phyloP scores from a whole-genome alignment of 2,888 invertebrate species.

The Diaphora mendica region DNA sequence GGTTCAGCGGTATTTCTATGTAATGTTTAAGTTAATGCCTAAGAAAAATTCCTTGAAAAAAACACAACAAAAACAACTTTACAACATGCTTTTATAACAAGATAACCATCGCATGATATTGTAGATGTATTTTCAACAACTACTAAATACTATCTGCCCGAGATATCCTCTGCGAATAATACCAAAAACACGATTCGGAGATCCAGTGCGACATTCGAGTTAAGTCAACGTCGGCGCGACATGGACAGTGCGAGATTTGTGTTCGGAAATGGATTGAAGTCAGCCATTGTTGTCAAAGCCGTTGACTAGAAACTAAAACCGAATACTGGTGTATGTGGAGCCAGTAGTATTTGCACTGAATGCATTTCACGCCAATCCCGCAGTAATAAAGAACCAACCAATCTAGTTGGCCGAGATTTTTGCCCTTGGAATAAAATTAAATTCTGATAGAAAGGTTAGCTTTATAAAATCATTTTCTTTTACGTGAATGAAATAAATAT shows the following conservation, averaged over 20 bases:
- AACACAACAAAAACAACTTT: not conserved
- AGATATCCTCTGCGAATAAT: constrained; percentile 64
- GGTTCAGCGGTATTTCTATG: no score
- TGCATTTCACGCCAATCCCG: constrained; percentile 50
- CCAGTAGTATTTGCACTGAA: constrained; percentile 55
- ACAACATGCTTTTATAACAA: not conserved
- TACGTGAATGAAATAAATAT: not conserved
- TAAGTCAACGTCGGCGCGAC: constrained; percentile 69
- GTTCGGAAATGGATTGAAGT: constrained; percentile 77
- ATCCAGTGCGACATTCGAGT: constrained; percentile 68
- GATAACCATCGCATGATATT: not conserved
- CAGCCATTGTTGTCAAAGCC: constrained; percentile 70
- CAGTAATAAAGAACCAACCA: constrained; percentile 56
- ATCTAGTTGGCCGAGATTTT: constrained; percentile 20
- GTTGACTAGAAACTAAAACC: constrained; percentile 67
- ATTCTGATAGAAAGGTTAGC: constrained; percentile 13
- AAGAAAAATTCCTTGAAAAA: not conserved
- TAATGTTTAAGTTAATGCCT: not conserved
- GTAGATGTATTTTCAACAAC: constrained; percentile 12
- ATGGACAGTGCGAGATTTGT: constrained; percentile 71
- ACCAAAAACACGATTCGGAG: constrained; percentile 71
- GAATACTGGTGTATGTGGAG: constrained; percentile 60
- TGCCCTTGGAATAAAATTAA: constrained; percentile 9
- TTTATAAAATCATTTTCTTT: not conserved
- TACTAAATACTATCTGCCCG: constrained; percentile 41